Evolutionary conservation across 2,113 vertebrate species (phyloP), one percentile per base, ranked within the genome.

Genomic region (Misgurnus mizolepis): DNA sequence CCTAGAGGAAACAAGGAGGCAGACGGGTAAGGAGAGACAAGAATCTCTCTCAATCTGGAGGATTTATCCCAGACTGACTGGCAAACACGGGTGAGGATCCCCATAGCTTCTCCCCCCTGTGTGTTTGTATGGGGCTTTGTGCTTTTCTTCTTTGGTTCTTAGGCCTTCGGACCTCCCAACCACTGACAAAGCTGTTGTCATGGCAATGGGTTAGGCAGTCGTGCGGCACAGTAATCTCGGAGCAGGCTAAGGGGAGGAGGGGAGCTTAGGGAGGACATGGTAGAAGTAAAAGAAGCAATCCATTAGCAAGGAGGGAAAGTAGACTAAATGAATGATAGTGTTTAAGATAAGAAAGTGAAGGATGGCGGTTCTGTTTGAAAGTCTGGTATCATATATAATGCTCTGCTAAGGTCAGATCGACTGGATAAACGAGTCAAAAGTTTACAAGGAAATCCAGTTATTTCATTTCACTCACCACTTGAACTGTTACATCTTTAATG

Each of bases 181-280:
- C 76, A 75, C 82, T 87, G 83, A 88, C 82, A 84, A 83, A 87
- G 83, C 81, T 55, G 85, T 90, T 88, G 84, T 79, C 87, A 89
- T 91, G 84, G 89, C 83, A 69, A 83, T 58, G 5, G 4, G 47
- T 86, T 76, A 68, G 80, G 83, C 66, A 71, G 65, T 78, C 58
- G 73, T 80, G 77, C 76, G 11, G 69, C 62, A 78, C 81, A 79
- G 83, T 85, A 76, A 78, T 85, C 79, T 82, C 67, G 47, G 82
- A 76, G 69, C 27, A 56, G 50, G 53, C 64, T 67, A 55, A 61
- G 55, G 66, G 76, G 73, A 50, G 68, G 73, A 53, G n/a, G 14
- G 47, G 50, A 34, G 27, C 10, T 9, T 66, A 39, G 45, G 50
- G 74, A 22, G 56, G 22, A 40, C 61, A 67, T 69, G 18, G 10